Evolutionary conservation across 2,113 vertebrate species (phyloP).

Genomic region (Lynx canadensis): DNA sequence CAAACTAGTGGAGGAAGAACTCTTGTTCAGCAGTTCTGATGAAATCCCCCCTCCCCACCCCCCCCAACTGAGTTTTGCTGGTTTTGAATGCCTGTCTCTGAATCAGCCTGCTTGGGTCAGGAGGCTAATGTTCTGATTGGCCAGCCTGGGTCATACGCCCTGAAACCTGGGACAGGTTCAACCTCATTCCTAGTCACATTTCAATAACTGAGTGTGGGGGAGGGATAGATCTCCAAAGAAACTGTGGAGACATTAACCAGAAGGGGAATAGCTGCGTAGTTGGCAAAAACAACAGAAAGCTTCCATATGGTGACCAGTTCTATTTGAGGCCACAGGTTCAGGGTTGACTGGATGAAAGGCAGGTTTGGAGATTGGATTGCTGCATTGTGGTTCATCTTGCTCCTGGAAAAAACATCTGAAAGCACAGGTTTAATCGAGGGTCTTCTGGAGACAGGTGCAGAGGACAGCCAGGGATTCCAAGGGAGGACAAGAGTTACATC

Average conservation of each 20-base stretch:
- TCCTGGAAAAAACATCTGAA: neutral
- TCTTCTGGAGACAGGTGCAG: no score
- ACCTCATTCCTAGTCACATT: neutral
- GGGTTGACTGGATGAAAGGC: neutral
- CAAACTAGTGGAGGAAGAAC: neutral
- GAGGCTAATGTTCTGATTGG: neutral
- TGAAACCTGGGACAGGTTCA: neutral
- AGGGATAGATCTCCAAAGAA: constrained; percentile 23
- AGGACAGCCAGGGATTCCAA: neutral
- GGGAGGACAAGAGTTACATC: neutral
- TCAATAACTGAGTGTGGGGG: neutral
- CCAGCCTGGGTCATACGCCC: neutral
- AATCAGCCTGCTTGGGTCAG: neutral
- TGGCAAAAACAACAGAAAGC: neutral
- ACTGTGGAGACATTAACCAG: neutral
- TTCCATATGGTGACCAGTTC: neutral
- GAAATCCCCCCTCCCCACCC: accelerated
- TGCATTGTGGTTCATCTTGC: neutral
- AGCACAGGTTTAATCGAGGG: neutral
- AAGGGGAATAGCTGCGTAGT: neutral
- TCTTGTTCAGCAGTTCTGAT: neutral
- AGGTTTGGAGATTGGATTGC: neutral
- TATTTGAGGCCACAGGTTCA: neutral
- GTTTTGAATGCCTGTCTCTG: neutral
- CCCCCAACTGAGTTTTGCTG: accelerated